Evolutionary conservation across 2,797 vertebrate genomes (phyloP).

Genomic region (Adrianichthys oophorus): DNA sequence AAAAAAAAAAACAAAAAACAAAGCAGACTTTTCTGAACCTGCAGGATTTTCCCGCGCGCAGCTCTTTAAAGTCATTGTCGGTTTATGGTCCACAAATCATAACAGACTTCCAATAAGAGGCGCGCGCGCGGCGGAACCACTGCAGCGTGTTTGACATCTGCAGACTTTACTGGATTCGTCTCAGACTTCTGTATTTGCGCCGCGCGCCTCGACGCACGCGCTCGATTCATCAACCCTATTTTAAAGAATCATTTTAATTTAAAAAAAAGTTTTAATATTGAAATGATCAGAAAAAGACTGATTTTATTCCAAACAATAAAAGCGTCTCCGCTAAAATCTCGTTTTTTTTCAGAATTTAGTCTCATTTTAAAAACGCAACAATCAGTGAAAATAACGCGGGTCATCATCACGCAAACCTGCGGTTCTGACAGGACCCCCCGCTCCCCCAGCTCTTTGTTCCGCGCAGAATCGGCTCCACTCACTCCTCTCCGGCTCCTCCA

Average conservation of each 20-base stretch:
- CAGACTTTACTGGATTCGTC: slow-evolving; percentile 54
- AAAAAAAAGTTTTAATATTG: too few species aligned
- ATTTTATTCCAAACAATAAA: too few species aligned
- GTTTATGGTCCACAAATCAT: slow-evolving; percentile 64
- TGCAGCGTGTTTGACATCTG: slow-evolving; percentile 63
- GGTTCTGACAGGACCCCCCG: too few species aligned
- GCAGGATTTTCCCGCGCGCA: background rate
- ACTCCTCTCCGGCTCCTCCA: slow-evolving; percentile 81
- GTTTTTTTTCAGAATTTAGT: too few species aligned
- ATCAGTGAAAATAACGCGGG: too few species aligned
- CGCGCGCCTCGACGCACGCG: background rate
- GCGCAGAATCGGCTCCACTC: slow-evolving; percentile 66
- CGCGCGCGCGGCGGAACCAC: slow-evolving; percentile 35
- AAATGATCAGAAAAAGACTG: too few species aligned
- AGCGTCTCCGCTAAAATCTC: too few species aligned
- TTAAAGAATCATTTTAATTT: too few species aligned
- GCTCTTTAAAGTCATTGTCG: slow-evolving; percentile 61
- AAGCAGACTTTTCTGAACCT: fast-evolving
- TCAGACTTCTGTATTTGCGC: slow-evolving; percentile 33
- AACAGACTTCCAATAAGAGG: slow-evolving; percentile 34
- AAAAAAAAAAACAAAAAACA: too few species aligned
- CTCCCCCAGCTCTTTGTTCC: slow-evolving; percentile 9
- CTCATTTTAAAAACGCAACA: too few species aligned
- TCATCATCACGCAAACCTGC: too few species aligned
- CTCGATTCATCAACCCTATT: too few species aligned